Percentiles rank a stretch among this genome's conserved stretches.
phyloP scores from a whole-genome alignment of 2,888 invertebrate species.

The Parochlus steinenii region DNA sequence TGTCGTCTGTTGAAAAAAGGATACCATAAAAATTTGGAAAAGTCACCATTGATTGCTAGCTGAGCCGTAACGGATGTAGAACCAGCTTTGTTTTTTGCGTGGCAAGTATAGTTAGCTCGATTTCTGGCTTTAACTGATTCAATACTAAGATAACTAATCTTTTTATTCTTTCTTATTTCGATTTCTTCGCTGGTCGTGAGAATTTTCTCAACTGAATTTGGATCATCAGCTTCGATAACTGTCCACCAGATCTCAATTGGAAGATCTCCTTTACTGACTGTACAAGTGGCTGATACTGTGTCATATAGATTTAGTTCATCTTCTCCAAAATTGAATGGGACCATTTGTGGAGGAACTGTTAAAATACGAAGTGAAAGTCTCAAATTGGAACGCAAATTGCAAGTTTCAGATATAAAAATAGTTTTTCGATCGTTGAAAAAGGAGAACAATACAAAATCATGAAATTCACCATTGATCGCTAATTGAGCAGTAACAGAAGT shows the following conservation, averaged over 20 bases:
- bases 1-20: too few relatives aligned
- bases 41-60: conserved; percentile 40
- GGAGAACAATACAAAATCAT: conserved; percentile 21
- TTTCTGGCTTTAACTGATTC: conserved; percentile 42
- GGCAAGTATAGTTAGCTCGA: conserved; percentile 45
- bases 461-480: conserved; percentile 42
- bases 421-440: not conserved
- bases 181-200: conserved; percentile 35
- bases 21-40: too few relatives aligned
- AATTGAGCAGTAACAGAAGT: conserved; percentile 38
- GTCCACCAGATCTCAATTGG: conserved; percentile 62
- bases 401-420: not conserved
- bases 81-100: conserved; percentile 42
- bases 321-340: conserved; percentile 52
- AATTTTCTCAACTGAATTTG: not conserved
- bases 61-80: conserved; percentile 36
- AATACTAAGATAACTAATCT: conserved; percentile 44
- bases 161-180: conserved; percentile 38
- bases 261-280: conserved; percentile 58
- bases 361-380: not conserved
- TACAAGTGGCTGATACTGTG: conserved; percentile 49
- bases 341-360: conserved; percentile 50
- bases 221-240: conserved; percentile 30
- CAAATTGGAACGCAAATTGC: conserved; percentile 9
- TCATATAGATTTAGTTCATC: conserved; percentile 51